A percentile compares a stretch with the other conserved stretches of the same genome.
Conservation (phyloP, 2,797 vertebrate genomes). For the Nyctibius grandis region DNA sequence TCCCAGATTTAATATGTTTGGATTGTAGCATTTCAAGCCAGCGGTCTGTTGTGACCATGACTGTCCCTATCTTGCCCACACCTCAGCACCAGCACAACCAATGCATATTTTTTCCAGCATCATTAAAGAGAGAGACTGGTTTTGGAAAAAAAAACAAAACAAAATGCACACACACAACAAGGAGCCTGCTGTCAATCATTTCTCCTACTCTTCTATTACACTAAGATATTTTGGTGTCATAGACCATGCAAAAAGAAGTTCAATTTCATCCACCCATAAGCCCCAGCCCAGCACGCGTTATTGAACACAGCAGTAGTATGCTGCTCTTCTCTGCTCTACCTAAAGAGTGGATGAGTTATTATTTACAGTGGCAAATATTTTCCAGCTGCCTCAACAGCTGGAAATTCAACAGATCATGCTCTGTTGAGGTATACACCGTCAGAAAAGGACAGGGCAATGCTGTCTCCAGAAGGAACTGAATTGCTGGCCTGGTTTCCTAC, state of each 20-base stretch:
- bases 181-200: not conserved
- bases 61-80: not conserved
- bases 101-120: not conserved
- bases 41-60: not conserved
- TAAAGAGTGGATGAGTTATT: not conserved
- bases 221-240: not conserved
- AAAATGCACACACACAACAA: not conserved
- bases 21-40: not conserved
- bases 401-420: not conserved
- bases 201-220: not conserved
- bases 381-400: not conserved
- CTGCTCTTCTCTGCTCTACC: not conserved
- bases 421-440: not conserved
- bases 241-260: not conserved
- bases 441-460: not conserved
- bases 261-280: not conserved
- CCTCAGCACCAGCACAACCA: not conserved
- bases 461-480: not conserved
- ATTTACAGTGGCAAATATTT: not conserved
- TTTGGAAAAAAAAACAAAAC: not conserved
- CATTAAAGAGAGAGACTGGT: not conserved
- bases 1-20: not conserved
- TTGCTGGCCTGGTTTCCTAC: not conserved
- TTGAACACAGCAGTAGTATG: not conserved
- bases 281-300: not conserved